A percentile compares a stretch with the other conserved stretches of the same genome.
Evolutionary conservation across 2,113 vertebrate genomes (phyloP).

Genomic region (Furnarius figulus): DNA sequence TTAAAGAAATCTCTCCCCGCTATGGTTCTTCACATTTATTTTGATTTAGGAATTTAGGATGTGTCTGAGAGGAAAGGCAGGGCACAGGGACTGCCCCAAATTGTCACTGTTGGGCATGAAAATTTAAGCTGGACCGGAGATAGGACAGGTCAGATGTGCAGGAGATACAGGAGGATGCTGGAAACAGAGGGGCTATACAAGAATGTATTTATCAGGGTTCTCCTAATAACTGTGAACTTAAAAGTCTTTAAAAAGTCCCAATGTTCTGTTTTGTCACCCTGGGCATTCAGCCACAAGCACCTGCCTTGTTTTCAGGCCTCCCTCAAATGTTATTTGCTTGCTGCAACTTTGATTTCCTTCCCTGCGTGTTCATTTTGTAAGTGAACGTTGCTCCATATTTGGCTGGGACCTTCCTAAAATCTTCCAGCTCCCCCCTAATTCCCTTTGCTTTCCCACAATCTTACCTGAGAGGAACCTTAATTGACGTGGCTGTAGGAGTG

Average conservation of each 20-base stretch:
- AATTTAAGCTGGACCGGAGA: background rate
- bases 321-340: background rate
- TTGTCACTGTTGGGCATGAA: background rate
- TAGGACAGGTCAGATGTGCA: background rate
- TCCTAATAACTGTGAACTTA: background rate
- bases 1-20: background rate
- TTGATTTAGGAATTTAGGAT: background rate
- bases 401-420: background rate
- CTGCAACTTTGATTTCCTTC: background rate
- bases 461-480: background rate
- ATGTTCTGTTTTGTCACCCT: background rate
- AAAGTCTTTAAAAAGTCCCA: background rate
- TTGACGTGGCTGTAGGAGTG: background rate
- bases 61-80: background rate
- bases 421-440: background rate
- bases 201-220: background rate
- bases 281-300: fast-evolving
- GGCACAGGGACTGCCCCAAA: background rate
- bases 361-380: background rate
- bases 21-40: background rate
- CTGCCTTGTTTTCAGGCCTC: background rate
- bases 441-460: background rate
- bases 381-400: background rate
- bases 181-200: background rate
- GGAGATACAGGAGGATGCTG: background rate